Evolutionary conservation across 2,888 invertebrate genomes (phyloP).

Genomic region (Cenopis cana): DNA sequence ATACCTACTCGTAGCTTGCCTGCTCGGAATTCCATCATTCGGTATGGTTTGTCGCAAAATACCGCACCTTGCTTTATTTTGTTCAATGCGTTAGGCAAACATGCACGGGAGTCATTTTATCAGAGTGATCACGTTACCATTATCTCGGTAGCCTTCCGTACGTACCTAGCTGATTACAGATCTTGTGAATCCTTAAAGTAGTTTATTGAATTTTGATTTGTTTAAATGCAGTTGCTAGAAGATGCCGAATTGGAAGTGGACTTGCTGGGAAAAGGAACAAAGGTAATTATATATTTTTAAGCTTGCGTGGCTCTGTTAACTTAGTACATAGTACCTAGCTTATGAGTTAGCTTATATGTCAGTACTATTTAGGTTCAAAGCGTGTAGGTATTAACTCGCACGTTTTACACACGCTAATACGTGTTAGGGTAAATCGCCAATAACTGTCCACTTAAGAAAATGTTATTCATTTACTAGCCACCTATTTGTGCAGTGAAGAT

Average conservation of each 20-base stretch:
- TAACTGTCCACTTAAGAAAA: too few relatives aligned
- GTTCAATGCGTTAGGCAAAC: slow-evolving; percentile 20
- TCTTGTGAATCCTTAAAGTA: background rate
- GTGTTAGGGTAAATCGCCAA: too few relatives aligned
- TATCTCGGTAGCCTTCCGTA: slow-evolving; percentile 15
- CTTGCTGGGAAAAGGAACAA: slow-evolving; percentile 25
- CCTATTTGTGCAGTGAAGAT: too few relatives aligned
- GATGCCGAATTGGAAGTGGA: slow-evolving; percentile 2
- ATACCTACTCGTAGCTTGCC: slow-evolving; percentile 5
- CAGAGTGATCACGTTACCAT: slow-evolving; percentile 23
- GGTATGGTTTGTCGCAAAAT: slow-evolving; percentile 17
- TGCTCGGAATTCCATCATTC: slow-evolving; percentile 1
- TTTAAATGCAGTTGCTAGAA: slow-evolving; percentile 26
- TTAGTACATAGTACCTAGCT: too few relatives aligned
- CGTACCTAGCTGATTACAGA: background rate
- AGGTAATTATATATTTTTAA: slow-evolving; percentile 2
- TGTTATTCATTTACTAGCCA: background rate
- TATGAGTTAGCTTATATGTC: too few relatives aligned
- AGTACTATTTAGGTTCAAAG: too few relatives aligned
- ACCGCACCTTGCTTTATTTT: background rate
- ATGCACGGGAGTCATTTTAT: slow-evolving; percentile 21
- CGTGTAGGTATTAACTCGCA: too few relatives aligned
- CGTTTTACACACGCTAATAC: too few relatives aligned
- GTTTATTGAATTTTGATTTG: background rate
- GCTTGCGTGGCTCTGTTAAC: background rate